Percentiles rank a stretch among this genome's conserved stretches.
Evolutionary conservation across 2,113 vertebrate species (phyloP).

Genomic region (Epinephelus lanceolatus): DNA sequence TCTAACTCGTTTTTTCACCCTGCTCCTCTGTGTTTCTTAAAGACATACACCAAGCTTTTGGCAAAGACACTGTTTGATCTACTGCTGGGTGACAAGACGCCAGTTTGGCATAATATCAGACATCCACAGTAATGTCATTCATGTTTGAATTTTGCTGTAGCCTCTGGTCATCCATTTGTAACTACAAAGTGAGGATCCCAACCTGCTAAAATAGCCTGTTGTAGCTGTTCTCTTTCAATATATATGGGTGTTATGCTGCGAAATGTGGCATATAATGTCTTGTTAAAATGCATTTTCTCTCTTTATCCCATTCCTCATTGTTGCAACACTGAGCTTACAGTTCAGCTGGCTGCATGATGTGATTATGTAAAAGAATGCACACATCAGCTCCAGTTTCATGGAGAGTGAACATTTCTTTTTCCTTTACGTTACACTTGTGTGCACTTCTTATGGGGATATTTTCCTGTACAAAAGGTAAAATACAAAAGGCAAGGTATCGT

Average conservation of each 20-base stretch:
- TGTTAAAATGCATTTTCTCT: neutral
- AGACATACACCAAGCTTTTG: conserved; percentile 43
- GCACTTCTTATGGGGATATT: neutral
- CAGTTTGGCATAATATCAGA: conserved; percentile 27
- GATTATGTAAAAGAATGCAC: conserved; percentile 41
- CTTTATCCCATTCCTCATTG: conserved; percentile 24
- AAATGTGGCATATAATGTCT: conserved; percentile 5
- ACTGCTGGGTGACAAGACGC: conserved; percentile 39
- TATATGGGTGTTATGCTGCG: neutral
- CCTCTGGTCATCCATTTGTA: neutral
- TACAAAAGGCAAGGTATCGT: neutral
- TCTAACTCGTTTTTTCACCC: conserved; percentile 44
- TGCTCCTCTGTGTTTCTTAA: conserved; percentile 46
- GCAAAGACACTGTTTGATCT: conserved; percentile 35
- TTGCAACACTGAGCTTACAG: conserved; percentile 31
- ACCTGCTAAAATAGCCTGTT: neutral
- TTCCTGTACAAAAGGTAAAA: neutral
- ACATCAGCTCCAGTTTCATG: conserved; percentile 1
- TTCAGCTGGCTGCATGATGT: conserved; percentile 39
- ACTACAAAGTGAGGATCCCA: neutral
- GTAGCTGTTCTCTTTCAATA: neutral
- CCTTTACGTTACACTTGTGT: neutral
- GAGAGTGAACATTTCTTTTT: conserved; percentile 16
- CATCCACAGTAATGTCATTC: conserved; percentile 8
- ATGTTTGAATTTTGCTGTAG: neutral